Percentiles rank a stretch among this genome's conserved stretches.
phyloP scores from a whole-genome alignment of 2,888 invertebrate species.

The Mythimna loreyi region DNA sequence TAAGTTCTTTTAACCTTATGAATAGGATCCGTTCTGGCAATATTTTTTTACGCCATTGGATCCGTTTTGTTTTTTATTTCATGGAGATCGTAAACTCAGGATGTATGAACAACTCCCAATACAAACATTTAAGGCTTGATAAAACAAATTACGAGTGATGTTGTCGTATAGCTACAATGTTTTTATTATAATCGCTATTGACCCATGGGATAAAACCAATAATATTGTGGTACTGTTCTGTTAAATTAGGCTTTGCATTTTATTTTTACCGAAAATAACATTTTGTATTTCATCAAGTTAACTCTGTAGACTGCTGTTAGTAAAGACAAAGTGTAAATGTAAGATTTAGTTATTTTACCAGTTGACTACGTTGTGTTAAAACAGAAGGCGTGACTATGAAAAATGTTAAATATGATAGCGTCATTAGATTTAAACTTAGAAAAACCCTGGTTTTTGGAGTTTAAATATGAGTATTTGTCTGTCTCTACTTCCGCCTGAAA shows the following conservation, averaged over 20 bases:
- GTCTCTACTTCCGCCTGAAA: no score
- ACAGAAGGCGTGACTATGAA: not conserved
- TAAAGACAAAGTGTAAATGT: not conserved
- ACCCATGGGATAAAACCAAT: conserved; percentile 67
- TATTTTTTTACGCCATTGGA: conserved; percentile 63
- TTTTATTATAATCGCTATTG: conserved; percentile 75
- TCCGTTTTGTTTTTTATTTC: conserved; percentile 51
- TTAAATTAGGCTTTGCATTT: conserved; percentile 63
- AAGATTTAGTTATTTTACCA: not conserved
- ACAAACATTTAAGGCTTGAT: conserved; percentile 75
- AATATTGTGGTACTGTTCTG: conserved; percentile 81
- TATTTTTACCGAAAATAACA: conserved; percentile 55
- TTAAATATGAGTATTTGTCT: no score
- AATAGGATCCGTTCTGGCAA: conserved; percentile 57
- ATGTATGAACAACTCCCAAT: conserved; percentile 62
- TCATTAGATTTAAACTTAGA: not conserved
- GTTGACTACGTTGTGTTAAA: not conserved
- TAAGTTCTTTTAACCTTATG: conserved; percentile 54
- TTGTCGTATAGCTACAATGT: conserved; percentile 73
- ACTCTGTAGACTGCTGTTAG: conserved; percentile 7
- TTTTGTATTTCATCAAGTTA: conserved; percentile 59
- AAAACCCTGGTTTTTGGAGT: no score
- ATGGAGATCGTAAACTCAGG: conserved; percentile 81
- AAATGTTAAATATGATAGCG: no score
- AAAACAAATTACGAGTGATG: conserved; percentile 76